A percentile compares a stretch with the other conserved stretches of the same genome.
Evolutionary conservation across 2,797 vertebrate genomes (phyloP).

Genomic region (Rhodeus uyekii): DNA sequence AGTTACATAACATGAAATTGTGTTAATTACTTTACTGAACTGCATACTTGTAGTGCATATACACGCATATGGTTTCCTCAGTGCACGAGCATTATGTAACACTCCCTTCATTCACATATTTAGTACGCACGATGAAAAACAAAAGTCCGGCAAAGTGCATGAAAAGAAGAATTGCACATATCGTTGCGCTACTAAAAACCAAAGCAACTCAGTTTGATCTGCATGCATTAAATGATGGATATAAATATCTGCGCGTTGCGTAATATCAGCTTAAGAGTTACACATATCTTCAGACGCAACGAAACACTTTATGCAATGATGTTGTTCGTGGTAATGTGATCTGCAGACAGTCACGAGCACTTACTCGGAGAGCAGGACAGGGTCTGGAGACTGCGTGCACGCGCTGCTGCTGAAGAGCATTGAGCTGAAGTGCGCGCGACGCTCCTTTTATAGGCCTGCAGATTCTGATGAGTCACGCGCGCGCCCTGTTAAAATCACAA

Average conservation of each 20-base stretch:
- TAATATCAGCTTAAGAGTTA: not conserved
- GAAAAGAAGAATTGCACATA: not conserved
- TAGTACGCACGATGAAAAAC: not conserved
- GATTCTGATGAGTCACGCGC: constrained; percentile 32
- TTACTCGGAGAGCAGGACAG: not conserved
- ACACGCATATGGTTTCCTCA: too few species aligned
- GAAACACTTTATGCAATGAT: too few species aligned
- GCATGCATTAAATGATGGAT: too few species aligned
- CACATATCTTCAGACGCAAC: not conserved
- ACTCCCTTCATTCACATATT: not conserved
- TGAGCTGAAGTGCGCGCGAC: not conserved
- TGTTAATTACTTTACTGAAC: not conserved
- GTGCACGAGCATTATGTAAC: not conserved
- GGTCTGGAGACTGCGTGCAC: not conserved
- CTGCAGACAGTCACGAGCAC: not conserved
- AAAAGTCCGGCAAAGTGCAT: not conserved
- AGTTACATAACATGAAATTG: not conserved
- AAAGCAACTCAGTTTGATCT: not conserved
- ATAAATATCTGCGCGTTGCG: not conserved
- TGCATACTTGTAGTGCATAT: too few species aligned
- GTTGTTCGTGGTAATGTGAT: too few species aligned
- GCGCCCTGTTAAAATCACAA: not conserved
- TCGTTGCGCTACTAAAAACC: not conserved
- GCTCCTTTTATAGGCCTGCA: constrained; percentile 26
- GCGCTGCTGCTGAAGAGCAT: not conserved